Evolutionary conservation across 2,113 vertebrate genomes (phyloP).

Genomic region (Myiopsitta monachus): DNA sequence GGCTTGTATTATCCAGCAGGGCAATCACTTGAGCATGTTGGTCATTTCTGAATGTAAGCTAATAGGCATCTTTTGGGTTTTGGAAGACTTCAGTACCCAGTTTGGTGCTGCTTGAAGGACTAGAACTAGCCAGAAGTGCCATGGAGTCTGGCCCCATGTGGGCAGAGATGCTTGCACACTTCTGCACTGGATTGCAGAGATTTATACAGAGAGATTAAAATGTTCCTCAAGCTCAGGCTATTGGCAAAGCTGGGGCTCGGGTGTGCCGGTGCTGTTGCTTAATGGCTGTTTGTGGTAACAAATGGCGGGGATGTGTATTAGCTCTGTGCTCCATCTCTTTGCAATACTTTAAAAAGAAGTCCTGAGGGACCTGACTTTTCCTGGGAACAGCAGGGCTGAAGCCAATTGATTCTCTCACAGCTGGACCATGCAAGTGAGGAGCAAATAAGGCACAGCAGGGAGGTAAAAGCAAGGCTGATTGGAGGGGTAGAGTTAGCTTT

Average conservation of each 20-base stretch:
- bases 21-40: background rate
- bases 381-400: background rate
- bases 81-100: background rate
- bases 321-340: background rate
- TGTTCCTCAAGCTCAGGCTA: background rate
- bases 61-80: background rate
- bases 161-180: accelerated
- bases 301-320: background rate
- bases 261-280: background rate
- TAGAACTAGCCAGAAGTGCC: background rate
- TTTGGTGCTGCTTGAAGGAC: background rate
- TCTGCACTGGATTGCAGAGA: background rate
- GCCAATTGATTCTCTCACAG: background rate
- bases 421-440: background rate
- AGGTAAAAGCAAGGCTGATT: background rate
- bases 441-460: background rate
- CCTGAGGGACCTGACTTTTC: background rate
- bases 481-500: background rate
- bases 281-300: background rate
- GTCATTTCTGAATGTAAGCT: background rate
- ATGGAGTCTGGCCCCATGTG: background rate
- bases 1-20: background rate
- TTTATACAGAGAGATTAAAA: background rate
- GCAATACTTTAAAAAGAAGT: background rate
- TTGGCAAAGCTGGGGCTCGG: background rate